Conservation (phyloP, 1,140 invertebrate species). For the Globodera ellingtonae region DNA sequence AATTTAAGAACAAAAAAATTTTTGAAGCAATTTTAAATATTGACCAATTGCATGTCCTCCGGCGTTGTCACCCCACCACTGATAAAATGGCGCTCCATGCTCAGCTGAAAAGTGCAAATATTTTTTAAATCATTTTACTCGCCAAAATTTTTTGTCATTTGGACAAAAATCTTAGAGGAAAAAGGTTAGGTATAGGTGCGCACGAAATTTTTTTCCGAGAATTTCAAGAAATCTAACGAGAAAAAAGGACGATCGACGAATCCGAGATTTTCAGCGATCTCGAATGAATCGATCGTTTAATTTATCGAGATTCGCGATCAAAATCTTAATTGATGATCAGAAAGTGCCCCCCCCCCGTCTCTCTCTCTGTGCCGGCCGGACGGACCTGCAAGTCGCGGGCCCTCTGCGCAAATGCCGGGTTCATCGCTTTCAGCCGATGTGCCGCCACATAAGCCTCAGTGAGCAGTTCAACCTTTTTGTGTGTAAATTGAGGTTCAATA, state of each 20-base stretch:
- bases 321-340: background rate
- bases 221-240: too few species aligned
- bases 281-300: too few species aligned
- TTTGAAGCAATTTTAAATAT: background rate
- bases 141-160: too few species aligned
- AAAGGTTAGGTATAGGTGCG: too few species aligned
- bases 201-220: too few species aligned
- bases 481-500: background rate
- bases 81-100: background rate
- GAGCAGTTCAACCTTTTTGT: slow-evolving; percentile 52
- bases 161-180: too few species aligned
- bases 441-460: slow-evolving; percentile 46
- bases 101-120: background rate
- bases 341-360: background rate
- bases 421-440: slow-evolving; percentile 45
- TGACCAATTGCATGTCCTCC: background rate
- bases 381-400: slow-evolving; percentile 3
- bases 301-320: too few species aligned
- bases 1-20: background rate
- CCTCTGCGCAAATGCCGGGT: background rate
- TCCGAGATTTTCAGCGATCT: too few species aligned
- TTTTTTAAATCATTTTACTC: background rate
- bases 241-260: too few species aligned
- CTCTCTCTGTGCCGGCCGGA: slow-evolving; percentile 10
- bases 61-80: background rate